Percentiles rank a stretch among this genome's conserved stretches.
These are phyloP conservation scores for Dysdera silvatica DNA, from an alignment of 1,140 invertebrate species.

Conservation along the genomic window DNA sequence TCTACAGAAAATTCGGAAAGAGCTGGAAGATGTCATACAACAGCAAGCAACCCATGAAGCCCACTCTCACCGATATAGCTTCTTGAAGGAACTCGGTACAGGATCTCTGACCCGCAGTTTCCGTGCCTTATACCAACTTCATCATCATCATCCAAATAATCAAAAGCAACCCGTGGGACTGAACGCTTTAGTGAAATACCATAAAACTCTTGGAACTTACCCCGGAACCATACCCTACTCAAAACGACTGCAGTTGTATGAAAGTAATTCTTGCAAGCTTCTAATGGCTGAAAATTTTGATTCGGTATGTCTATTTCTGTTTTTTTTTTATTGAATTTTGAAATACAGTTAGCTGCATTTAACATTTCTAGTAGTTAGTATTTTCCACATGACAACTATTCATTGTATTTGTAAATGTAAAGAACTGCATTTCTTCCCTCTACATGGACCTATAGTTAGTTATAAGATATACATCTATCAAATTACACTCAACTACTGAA, in stretches of 20 bases:
- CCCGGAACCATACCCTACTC: constrained; percentile 19
- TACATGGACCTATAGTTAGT: too few relatives aligned
- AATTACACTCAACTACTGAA: too few relatives aligned
- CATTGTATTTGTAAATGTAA: too few relatives aligned
- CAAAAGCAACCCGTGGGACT: constrained; percentile 27
- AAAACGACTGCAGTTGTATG: constrained; percentile 48
- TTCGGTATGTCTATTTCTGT: constrained; percentile 55
- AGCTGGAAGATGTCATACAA: constrained; percentile 47
- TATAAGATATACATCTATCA: too few relatives aligned
- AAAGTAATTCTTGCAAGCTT: constrained; percentile 77
- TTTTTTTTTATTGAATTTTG: too few relatives aligned
- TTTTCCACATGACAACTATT: too few relatives aligned
- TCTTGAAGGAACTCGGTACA: constrained; percentile 27
- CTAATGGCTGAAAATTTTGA: constrained; percentile 76
- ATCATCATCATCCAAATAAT: constrained; percentile 7
- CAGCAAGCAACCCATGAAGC: constrained; percentile 34
- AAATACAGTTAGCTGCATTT: too few relatives aligned
- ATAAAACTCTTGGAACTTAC: constrained; percentile 32
- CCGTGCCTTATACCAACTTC: constrained; percentile 22
- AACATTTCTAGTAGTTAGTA: too few relatives aligned
- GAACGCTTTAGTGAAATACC: constrained; percentile 32
- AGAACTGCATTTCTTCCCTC: too few relatives aligned
- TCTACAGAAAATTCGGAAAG: constrained; percentile 59
- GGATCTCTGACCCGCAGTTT: constrained; percentile 26
- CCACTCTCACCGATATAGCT: constrained; percentile 16